A percentile compares a stretch with the other conserved stretches of the same genome.
phyloP scores from a whole-genome alignment of 2,797 vertebrate species.

The Neosilurus mollespiculum region DNA sequence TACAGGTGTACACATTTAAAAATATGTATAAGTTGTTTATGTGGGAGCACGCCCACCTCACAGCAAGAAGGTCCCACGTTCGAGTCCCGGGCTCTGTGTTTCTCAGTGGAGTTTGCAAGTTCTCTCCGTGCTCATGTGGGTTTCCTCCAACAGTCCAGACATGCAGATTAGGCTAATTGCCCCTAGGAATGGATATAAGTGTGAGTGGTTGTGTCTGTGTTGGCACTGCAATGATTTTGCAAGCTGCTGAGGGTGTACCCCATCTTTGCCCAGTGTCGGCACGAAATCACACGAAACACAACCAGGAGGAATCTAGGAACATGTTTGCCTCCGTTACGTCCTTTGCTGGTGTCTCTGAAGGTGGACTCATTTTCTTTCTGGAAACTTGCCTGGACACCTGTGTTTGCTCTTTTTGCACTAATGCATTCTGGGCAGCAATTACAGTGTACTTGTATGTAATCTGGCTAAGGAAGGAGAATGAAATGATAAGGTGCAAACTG shows the following conservation, averaged over 20 bases:
- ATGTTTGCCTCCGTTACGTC: background rate
- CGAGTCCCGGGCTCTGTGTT: no score
- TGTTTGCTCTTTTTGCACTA: background rate
- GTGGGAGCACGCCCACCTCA: no score
- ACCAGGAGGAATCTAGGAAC: background rate
- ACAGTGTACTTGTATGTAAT: background rate
- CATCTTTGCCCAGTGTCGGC: no score
- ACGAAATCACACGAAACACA: background rate
- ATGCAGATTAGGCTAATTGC: no score
- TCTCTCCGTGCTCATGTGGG: no score
- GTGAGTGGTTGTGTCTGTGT: no score
- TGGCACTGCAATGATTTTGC: no score
- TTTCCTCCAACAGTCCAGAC: no score
- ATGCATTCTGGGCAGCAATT: background rate
- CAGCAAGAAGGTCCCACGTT: no score
- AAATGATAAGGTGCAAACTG: background rate
- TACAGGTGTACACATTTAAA: background rate
- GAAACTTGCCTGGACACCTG: background rate
- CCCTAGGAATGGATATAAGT: no score
- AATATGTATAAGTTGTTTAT: background rate
- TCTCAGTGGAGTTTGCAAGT: no score
- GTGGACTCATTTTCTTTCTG: background rate
- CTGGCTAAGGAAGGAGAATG: background rate
- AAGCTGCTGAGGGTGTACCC: no score
- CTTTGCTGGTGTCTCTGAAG: background rate